Evolutionary conservation across 2,888 invertebrate species (phyloP).

Genomic region (Sesia apiformis): DNA sequence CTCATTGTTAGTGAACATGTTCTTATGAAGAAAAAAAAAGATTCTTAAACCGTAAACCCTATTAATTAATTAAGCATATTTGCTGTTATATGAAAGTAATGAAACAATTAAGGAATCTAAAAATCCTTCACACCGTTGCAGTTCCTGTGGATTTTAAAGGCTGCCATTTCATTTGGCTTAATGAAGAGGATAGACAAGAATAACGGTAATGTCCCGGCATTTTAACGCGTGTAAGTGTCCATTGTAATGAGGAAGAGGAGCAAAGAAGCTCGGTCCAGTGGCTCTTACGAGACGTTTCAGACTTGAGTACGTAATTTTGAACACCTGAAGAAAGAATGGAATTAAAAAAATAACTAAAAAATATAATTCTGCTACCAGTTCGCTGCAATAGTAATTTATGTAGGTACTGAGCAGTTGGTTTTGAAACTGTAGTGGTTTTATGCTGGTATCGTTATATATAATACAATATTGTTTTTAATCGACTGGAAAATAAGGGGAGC

Average conservation of each 20-base stretch:
- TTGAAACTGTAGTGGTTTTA: too few species aligned
- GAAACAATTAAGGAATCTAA: background rate
- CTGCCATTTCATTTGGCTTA: slow-evolving; percentile 18
- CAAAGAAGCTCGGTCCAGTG: background rate
- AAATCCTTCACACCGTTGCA: background rate
- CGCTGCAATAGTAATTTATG: too few species aligned
- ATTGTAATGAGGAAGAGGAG: background rate
- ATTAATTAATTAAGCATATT: too few species aligned
- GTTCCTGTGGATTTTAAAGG: slow-evolving; percentile 4
- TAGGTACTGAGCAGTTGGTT: too few species aligned
- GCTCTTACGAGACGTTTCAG: background rate
- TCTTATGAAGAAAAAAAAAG: too few species aligned
- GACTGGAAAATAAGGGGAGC: too few species aligned
- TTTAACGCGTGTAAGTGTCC: slow-evolving; percentile 14
- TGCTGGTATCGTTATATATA: too few species aligned
- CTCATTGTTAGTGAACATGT: too few species aligned
- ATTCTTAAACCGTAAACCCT: too few species aligned
- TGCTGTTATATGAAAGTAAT: background rate
- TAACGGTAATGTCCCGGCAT: slow-evolving; percentile 11
- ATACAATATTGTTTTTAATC: too few species aligned
- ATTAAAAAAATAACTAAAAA: background rate
- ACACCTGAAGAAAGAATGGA: background rate
- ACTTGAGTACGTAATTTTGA: background rate
- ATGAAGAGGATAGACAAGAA: slow-evolving; percentile 22
- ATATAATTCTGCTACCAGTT: too few species aligned